Percentiles rank a stretch among this genome's conserved stretches.
Evolutionary conservation across 2,113 vertebrate species (phyloP).

Genomic region (Eleginops maclovinus): DNA sequence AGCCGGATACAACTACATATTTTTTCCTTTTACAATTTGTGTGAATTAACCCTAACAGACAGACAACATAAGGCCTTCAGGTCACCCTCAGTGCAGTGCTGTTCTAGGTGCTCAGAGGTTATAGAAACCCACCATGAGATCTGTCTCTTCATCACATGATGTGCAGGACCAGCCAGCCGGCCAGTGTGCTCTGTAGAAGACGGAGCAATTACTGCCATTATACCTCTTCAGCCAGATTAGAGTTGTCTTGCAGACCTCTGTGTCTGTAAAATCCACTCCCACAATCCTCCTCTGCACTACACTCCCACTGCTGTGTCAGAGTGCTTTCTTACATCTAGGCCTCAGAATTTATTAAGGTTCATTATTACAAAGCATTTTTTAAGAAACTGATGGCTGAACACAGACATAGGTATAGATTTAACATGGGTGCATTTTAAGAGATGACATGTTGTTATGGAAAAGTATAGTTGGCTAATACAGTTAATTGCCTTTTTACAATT

Average conservation of each 20-base stretch:
- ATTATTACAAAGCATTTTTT: neutral
- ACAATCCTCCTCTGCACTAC: constrained; percentile 33
- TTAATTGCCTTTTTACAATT: constrained; percentile 4
- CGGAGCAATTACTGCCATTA: constrained; percentile 75
- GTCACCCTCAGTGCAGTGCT: neutral
- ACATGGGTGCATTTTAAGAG: neutral
- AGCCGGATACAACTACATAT: too few species aligned
- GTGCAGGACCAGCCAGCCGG: constrained; percentile 38
- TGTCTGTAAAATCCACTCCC: constrained; percentile 50
- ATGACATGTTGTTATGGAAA: neutral
- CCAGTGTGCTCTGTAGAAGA: constrained; percentile 43
- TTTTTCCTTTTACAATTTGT: neutral
- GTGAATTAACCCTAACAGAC: neutral
- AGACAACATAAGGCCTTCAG: neutral
- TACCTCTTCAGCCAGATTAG: constrained; percentile 64
- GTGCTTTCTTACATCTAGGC: constrained; percentile 31
- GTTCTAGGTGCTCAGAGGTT: neutral
- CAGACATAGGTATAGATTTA: neutral
- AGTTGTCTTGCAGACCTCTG: constrained; percentile 45
- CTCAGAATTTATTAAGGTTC: constrained; percentile 22
- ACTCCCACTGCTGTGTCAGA: constrained; percentile 10
- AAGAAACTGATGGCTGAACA: neutral
- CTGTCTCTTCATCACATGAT: constrained; percentile 64
- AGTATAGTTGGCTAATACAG: neutral
- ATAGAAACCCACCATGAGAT: constrained; percentile 28